Conservation (phyloP, 1,140 invertebrate genomes). For the Saccostrea cuccullata region DNA sequence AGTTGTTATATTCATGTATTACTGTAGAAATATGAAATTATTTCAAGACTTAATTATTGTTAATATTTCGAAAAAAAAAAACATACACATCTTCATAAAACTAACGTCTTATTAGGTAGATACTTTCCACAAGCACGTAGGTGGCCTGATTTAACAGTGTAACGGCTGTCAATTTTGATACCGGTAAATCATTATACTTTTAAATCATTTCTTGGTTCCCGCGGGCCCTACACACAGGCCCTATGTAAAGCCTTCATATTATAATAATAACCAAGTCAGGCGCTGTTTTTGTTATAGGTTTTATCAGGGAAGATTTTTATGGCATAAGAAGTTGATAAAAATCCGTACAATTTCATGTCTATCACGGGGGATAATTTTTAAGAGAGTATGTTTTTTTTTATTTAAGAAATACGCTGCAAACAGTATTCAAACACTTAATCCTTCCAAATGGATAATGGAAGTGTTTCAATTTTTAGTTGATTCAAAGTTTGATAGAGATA, state of each 20-base stretch:
- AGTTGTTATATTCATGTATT: neutral
- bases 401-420: neutral
- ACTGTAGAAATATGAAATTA: neutral
- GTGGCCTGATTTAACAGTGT: neutral
- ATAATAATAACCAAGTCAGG: neutral
- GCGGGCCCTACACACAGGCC: neutral
- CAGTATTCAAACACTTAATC: conserved; percentile 10
- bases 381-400: neutral
- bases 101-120: neutral
- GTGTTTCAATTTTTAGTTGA: conserved; percentile 9
- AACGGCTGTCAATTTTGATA: conserved; percentile 28
- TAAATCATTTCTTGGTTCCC: neutral
- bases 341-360: neutral
- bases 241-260: neutral
- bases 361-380: conserved; percentile 9
- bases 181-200: conserved; percentile 23
- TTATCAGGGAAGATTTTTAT: conserved; percentile 2
- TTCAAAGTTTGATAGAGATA: conserved; percentile 6
- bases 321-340: neutral
- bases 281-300: neutral
- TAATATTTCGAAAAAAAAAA: neutral
- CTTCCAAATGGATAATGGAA: neutral
- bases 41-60: neutral
- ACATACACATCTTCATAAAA: neutral
- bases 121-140: conserved; percentile 1